phyloP scores from a whole-genome alignment of 1,140 invertebrate genomes.

The Pseudomyrmex cubaensis region DNA sequence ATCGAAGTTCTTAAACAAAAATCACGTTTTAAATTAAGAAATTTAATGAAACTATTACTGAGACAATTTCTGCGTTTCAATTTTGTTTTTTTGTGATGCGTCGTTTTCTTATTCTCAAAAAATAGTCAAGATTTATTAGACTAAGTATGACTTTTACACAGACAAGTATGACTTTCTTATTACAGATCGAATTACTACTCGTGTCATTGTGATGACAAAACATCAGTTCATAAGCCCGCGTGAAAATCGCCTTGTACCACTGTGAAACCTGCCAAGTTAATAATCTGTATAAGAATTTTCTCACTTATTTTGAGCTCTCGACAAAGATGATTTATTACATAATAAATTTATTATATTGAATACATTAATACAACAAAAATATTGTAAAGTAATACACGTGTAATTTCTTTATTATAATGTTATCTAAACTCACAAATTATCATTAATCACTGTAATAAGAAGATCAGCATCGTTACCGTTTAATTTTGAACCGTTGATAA shows the following conservation, averaged over 20 bases:
- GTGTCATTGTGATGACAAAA: not conserved
- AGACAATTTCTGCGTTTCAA: too few species aligned
- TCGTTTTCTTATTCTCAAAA: not conserved
- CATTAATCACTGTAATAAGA: too few species aligned
- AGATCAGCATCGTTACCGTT: not conserved
- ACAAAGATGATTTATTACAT: not conserved
- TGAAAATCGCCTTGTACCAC: slow-evolving; percentile 44
- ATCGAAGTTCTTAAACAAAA: not conserved
- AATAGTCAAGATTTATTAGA: not conserved
- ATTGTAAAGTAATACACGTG: not conserved
- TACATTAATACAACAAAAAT: not conserved
- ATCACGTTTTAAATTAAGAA: not conserved
- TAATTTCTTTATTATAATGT: not conserved
- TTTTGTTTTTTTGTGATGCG: not conserved
- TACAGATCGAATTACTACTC: not conserved
- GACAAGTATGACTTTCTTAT: not conserved
- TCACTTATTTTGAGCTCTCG: slow-evolving; percentile 7
- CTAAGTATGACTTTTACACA: not conserved
- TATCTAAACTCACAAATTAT: too few species aligned
- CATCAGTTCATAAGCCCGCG: not conserved
- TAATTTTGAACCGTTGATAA: not conserved
- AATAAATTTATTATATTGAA: not conserved
- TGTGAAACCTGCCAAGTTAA: slow-evolving; percentile 54
- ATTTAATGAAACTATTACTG: too few species aligned
- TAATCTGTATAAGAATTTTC: slow-evolving; percentile 55